phyloP scores from a whole-genome alignment of 1,140 invertebrate genomes.

The Bombus haemorrhoidalis region DNA sequence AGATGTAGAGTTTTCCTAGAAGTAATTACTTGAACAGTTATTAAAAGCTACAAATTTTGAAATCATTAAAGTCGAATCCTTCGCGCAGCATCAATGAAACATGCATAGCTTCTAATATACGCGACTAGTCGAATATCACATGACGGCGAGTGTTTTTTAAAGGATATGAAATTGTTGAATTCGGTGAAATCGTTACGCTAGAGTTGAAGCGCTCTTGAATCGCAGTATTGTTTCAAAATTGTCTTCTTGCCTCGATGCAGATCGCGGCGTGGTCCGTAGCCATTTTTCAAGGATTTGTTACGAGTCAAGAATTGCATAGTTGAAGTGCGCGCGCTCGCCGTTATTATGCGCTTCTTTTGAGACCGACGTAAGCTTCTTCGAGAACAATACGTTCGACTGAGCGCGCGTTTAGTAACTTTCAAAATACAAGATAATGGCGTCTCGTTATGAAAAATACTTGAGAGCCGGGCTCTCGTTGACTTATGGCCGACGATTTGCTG shows the following conservation, averaged over 20 bases:
- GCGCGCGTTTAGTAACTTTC: background rate
- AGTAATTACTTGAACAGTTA: too few species aligned
- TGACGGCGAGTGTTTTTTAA: background rate
- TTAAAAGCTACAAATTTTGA: too few species aligned
- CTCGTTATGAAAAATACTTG: constrained; percentile 18
- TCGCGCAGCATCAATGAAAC: background rate
- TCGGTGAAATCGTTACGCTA: background rate
- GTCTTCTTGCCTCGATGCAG: background rate
- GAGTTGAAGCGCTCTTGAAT: background rate
- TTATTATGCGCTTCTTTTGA: constrained; percentile 12
- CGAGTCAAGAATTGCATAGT: background rate
- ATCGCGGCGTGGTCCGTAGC: background rate
- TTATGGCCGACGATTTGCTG: constrained; percentile 23
- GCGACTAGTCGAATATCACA: background rate
- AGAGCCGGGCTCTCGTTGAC: background rate
- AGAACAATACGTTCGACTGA: constrained; percentile 5
- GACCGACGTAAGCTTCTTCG: background rate
- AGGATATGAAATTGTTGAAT: background rate
- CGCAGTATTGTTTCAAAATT: constrained; percentile 6
- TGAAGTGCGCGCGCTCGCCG: too few species aligned
- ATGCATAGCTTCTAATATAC: background rate
- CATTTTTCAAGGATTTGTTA: background rate
- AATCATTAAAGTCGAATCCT: background rate
- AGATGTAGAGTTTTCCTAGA: too few species aligned
- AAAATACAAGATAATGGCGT: background rate